Conservation (phyloP, 2,113 vertebrate species). For the Nipponia nippon region DNA sequence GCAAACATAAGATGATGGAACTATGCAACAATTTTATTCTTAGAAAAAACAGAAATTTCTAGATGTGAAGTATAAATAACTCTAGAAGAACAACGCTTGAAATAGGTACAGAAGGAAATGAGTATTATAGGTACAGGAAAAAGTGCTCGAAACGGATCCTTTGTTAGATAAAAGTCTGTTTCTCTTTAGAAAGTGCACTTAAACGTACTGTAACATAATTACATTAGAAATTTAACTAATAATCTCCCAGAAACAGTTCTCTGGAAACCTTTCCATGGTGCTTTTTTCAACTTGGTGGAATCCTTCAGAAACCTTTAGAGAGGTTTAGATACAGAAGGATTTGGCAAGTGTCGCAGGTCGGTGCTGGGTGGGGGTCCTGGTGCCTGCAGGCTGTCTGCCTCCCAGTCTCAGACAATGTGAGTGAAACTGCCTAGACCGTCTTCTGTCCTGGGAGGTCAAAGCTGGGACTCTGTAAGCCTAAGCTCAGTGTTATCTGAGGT, state of each 20-base stretch:
- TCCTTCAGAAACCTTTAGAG: neutral
- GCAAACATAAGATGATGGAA: neutral
- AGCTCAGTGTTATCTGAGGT: neutral
- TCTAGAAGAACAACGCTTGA: neutral
- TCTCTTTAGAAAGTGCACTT: neutral
- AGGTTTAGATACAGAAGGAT: neutral
- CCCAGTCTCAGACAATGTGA: neutral
- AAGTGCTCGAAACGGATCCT: neutral
- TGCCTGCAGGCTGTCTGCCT: neutral
- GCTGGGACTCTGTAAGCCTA: neutral
- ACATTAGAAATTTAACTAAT: neutral
- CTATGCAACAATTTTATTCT: neutral
- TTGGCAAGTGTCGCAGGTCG: rapidly evolving
- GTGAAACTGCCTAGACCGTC: neutral
- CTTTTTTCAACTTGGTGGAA: rapidly evolving
- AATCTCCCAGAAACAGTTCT: neutral
- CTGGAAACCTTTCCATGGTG: neutral
- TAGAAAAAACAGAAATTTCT: neutral
- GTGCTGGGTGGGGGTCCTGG: neutral
- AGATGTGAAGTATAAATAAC: neutral
- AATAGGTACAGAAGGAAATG: neutral
- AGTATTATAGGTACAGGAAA: neutral
- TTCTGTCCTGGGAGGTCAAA: neutral
- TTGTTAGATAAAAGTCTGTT: neutral
- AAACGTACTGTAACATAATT: neutral